Conservation (phyloP, 2,113 vertebrate species). For the Periophthalmodon schlosseri region DNA sequence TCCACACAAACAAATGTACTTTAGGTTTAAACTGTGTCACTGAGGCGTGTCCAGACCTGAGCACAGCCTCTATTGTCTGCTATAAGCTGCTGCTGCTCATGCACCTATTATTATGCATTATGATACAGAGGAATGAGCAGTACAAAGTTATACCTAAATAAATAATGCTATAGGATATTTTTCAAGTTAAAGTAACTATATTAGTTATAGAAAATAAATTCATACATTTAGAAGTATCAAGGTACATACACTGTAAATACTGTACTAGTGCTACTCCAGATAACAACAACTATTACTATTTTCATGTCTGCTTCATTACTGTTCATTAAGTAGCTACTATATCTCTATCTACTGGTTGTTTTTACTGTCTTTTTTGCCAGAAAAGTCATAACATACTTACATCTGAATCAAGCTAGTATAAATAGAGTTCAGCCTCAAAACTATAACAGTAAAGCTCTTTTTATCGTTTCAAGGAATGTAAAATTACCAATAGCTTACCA, state of each 20-base stretch:
- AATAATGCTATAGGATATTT: not conserved
- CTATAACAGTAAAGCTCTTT: not conserved
- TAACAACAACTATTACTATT: no score
- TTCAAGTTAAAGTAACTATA: not conserved
- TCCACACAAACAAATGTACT: conserved; percentile 35
- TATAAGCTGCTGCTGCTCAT: conserved; percentile 4
- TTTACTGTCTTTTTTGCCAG: not conserved
- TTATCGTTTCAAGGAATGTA: not conserved
- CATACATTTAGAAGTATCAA: not conserved
- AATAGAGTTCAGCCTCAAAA: not conserved
- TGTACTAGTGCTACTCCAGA: no score
- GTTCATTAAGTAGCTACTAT: not conserved
- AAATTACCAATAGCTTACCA: not conserved
- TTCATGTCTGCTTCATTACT: not conserved
- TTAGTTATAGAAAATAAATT: not conserved
- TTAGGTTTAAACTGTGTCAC: conserved; percentile 33
- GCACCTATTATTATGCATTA: not conserved
- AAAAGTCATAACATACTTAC: no score
- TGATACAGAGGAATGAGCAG: not conserved
- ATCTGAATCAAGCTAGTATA: not conserved
- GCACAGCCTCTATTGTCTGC: conserved; percentile 41
- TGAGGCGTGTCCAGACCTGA: conserved; percentile 32
- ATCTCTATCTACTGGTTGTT: not conserved
- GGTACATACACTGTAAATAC: not conserved
- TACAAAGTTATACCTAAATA: not conserved